phyloP scores from a whole-genome alignment of 1,140 invertebrate genomes.

The Meteorus sp. region DNA sequence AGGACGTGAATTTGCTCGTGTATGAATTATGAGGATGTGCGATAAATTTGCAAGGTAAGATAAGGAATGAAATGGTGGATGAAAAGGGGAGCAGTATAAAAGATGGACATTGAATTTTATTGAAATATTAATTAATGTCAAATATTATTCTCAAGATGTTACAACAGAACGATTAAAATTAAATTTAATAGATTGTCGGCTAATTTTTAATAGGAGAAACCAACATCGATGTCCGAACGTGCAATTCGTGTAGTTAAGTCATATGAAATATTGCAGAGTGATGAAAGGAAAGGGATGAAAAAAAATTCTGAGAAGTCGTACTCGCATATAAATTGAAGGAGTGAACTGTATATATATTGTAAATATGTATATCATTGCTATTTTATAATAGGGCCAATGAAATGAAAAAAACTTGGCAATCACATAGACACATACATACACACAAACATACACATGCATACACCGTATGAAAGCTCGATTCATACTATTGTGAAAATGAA shows the following conservation, averaged over 20 bases:
- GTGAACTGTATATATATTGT: constrained; percentile 52
- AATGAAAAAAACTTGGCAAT: constrained; percentile 41
- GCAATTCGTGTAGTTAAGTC: constrained; percentile 55
- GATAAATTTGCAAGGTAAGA: too few species aligned
- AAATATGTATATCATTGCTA: constrained; percentile 60
- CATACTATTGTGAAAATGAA: constrained; percentile 45
- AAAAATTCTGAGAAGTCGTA: constrained; percentile 37
- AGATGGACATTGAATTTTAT: too few species aligned
- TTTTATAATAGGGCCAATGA: constrained; percentile 59
- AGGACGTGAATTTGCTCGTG: too few species aligned
- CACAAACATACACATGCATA: constrained; percentile 31
- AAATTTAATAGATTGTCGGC: constrained; percentile 18
- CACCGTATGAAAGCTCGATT: constrained; percentile 44
- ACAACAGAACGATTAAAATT: neutral
- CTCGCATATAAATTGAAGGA: constrained; percentile 41
- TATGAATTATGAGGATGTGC: too few species aligned
- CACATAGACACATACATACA: constrained; percentile 11
- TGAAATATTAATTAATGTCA: too few species aligned
- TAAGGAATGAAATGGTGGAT: neutral
- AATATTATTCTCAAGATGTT: too few species aligned
- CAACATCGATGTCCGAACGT: constrained; percentile 58
- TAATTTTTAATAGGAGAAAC: constrained; percentile 35
- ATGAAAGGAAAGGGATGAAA: neutral
- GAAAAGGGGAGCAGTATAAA: constrained; percentile 17
- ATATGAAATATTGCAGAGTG: constrained; percentile 22